These are phyloP conservation scores for Catharus bicknelli DNA, from an alignment of 2,113 vertebrate genomes.

Conservation along the genomic window DNA sequence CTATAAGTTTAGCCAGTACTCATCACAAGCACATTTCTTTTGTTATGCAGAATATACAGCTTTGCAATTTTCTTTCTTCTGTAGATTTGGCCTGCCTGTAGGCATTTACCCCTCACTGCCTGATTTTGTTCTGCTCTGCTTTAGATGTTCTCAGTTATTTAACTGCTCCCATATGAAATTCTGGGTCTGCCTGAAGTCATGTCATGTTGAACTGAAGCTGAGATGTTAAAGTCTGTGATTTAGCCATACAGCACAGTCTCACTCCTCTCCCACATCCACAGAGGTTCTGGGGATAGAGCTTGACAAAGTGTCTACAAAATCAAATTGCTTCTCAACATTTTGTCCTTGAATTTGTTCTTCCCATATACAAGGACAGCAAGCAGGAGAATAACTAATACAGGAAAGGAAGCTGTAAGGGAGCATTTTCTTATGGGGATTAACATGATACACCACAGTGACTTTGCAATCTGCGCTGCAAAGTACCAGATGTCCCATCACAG, in stretches of 20 bases:
- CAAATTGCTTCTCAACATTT: slow-evolving; percentile 41
- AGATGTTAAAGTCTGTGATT: slow-evolving; percentile 41
- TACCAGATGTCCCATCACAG: slow-evolving; percentile 40
- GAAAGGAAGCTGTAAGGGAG: slow-evolving; percentile 11
- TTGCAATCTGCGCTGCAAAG: slow-evolving; percentile 30
- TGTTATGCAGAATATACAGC: slow-evolving; percentile 19
- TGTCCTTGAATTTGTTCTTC: slow-evolving; percentile 54
- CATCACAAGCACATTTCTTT: not conserved
- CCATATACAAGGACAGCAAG: slow-evolving; percentile 10
- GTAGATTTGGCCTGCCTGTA: slow-evolving; percentile 6
- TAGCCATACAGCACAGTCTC: slow-evolving; percentile 27
- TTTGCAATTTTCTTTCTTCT: slow-evolving; percentile 3
- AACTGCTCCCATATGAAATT: slow-evolving; percentile 48
- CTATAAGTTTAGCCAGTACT: slow-evolving; percentile 3
- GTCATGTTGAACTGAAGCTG: slow-evolving; percentile 30
- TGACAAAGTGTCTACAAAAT: slow-evolving; percentile 50
- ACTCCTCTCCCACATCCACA: not conserved
- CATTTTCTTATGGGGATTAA: slow-evolving; percentile 58
- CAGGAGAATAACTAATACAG: slow-evolving; percentile 7
- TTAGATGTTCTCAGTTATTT: slow-evolving; percentile 50
- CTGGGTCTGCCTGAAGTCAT: slow-evolving; percentile 46
- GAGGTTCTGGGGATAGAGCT: slow-evolving; percentile 18
- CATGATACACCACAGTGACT: not conserved
- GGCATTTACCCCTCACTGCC: slow-evolving; percentile 50
- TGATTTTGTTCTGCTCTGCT: slow-evolving; percentile 45